Percentiles rank a stretch among this genome's conserved stretches.
Evolutionary conservation across 2,888 invertebrate genomes (phyloP).

Genomic region (Bibio marci): DNA sequence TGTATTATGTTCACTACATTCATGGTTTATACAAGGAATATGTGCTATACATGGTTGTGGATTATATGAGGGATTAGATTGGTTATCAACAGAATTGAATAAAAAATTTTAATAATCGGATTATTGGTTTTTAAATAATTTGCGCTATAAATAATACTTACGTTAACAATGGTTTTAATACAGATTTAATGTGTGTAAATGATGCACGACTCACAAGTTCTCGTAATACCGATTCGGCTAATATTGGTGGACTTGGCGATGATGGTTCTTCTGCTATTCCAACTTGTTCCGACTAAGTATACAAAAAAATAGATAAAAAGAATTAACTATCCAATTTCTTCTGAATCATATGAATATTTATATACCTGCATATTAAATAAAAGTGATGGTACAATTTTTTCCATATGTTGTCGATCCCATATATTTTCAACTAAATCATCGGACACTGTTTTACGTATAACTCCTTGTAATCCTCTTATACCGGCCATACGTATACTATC

Average conservation of each 20-base stretch:
- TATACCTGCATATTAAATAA: conserved; percentile 90
- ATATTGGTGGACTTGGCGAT: too few relatives aligned
- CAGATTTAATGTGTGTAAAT: conserved; percentile 83
- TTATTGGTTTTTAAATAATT: neutral
- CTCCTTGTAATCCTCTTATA: conserved; percentile 82
- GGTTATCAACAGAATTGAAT: conserved; percentile 57
- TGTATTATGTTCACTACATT: conserved; percentile 89
- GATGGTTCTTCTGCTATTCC: conserved; percentile 29
- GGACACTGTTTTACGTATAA: conserved; percentile 93
- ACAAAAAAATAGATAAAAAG: neutral
- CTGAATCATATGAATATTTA: too few relatives aligned
- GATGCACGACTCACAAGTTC: conserved; percentile 91
- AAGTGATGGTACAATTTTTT: conserved; percentile 96
- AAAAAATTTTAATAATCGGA: conserved; percentile 22
- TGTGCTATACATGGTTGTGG: conserved; percentile 88
- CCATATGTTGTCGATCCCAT: conserved; percentile 55
- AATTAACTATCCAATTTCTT: neutral
- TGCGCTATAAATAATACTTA: conserved; percentile 26
- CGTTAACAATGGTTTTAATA: conserved; percentile 75
- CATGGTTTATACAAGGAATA: conserved; percentile 91
- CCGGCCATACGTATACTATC: conserved; percentile 86
- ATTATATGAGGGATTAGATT: conserved; percentile 59
- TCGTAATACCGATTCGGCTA: conserved; percentile 43
- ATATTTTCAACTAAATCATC: conserved; percentile 45
- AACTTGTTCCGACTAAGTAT: conserved; percentile 41